Conservation (phyloP, 2,888 invertebrate genomes). For the Thalpophila matura region DNA sequence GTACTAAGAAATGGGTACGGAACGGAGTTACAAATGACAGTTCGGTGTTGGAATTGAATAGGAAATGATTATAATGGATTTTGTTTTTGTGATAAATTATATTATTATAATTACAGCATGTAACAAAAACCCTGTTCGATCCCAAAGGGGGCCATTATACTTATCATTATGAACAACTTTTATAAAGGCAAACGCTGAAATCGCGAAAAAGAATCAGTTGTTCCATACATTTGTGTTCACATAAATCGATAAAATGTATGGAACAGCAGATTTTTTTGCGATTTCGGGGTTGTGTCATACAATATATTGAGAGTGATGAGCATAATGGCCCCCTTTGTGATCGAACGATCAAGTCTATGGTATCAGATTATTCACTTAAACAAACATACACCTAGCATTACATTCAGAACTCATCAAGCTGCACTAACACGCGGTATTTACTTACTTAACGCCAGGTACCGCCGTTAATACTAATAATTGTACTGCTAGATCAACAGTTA, state of each 20-base stretch:
- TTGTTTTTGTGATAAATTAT: slow-evolving; percentile 1
- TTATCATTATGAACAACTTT: too few species aligned
- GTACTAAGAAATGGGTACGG: slow-evolving; percentile 29
- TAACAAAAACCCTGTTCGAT: too few species aligned
- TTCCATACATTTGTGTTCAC: too few species aligned
- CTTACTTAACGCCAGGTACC: slow-evolving; percentile 36
- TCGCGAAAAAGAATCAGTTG: too few species aligned
- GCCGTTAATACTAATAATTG: slow-evolving; percentile 27
- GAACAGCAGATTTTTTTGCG: too few species aligned
- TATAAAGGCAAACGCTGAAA: too few species aligned
- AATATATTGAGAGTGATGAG: too few species aligned
- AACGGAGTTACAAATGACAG: slow-evolving; percentile 16
- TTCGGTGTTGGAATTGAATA: slow-evolving; percentile 11
- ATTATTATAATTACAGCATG: not conserved
- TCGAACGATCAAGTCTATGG: too few species aligned
- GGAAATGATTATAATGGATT: slow-evolving; percentile 9
- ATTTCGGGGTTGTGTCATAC: too few species aligned
- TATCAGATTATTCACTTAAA: not conserved
- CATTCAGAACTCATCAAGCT: slow-evolving; percentile 27
- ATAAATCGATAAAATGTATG: too few species aligned
- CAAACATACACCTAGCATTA: not conserved
- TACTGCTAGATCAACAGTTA: slow-evolving; percentile 41
- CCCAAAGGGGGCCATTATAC: too few species aligned
- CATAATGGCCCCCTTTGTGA: too few species aligned
- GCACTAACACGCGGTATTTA: slow-evolving; percentile 22